Percentiles rank a stretch among this genome's conserved stretches.
These are phyloP conservation scores for Tringa solitaria DNA, from an alignment of 2,113 vertebrate genomes.

Conservation along the genomic window DNA sequence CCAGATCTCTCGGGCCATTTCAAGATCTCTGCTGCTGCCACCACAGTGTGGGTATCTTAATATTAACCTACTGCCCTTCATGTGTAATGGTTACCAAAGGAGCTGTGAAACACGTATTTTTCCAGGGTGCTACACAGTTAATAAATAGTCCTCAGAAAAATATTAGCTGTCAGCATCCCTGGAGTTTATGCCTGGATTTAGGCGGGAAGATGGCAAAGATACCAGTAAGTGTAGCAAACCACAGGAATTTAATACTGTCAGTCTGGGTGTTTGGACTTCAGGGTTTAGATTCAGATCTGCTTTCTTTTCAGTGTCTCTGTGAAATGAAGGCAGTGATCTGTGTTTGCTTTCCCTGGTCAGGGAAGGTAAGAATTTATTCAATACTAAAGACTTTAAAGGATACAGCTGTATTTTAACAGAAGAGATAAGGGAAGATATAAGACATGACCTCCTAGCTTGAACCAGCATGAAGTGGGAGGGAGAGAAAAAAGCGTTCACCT, in stretches of 20 bases:
- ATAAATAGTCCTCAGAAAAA: neutral
- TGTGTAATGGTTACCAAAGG: neutral
- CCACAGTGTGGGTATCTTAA: neutral
- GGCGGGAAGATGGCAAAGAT: neutral
- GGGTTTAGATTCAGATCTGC: neutral
- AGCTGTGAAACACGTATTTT: neutral
- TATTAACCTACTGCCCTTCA: neutral
- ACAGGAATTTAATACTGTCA: neutral
- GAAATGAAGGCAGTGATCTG: neutral
- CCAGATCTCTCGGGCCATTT: neutral
- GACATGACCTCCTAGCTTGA: neutral
- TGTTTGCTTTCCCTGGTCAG: neutral
- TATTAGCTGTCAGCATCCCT: neutral
- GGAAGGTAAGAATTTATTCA: neutral
- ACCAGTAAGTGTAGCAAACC: neutral
- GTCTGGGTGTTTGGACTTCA: neutral
- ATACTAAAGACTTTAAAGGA: neutral
- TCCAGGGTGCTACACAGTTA: neutral
- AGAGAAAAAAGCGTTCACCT: neutral
- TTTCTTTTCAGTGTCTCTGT: neutral
- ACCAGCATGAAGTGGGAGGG: neutral
- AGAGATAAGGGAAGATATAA: neutral
- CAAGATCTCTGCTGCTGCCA: neutral
- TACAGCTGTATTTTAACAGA: neutral
- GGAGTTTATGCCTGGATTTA: neutral